Evolutionary conservation across 2,888 invertebrate species (phyloP).

Genomic region (Platycnemis pennipes): DNA sequence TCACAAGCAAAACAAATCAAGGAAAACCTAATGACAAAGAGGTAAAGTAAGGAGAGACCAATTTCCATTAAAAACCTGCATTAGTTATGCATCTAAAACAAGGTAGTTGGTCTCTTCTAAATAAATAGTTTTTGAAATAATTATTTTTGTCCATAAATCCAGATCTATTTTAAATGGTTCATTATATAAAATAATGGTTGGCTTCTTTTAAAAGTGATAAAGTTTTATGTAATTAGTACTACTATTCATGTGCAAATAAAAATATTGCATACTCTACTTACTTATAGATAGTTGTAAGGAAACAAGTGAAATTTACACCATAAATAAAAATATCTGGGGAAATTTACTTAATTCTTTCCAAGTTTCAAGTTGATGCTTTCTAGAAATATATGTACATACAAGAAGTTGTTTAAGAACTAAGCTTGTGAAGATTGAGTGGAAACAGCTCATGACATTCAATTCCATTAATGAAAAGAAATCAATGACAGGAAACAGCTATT

Average conservation of each 20-base stretch:
- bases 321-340: not conserved
- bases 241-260: not conserved
- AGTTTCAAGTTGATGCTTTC: not conserved
- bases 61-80: not conserved
- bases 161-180: too few species aligned
- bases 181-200: not conserved
- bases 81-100: not conserved
- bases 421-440: constrained; percentile 31
- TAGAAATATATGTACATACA: constrained; percentile 7
- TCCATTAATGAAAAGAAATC: not conserved
- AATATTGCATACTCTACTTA: not conserved
- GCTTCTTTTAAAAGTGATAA: not conserved
- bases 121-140: not conserved
- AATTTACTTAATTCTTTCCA: not conserved
- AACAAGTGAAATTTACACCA: not conserved
- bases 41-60: not conserved
- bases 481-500: constrained; percentile 24
- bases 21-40: not conserved
- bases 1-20: not conserved
- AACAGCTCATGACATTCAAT: constrained; percentile 33
- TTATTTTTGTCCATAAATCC: too few species aligned
- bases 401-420: not conserved
- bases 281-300: not conserved
- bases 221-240: not conserved
- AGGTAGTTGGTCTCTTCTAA: not conserved